A percentile compares a stretch with the other conserved stretches of the same genome.
Evolutionary conservation across 37 sponge, comb jelly and placozoan species (phyloP).

Genomic region (Chondrilla cf. caribensis): DNA sequence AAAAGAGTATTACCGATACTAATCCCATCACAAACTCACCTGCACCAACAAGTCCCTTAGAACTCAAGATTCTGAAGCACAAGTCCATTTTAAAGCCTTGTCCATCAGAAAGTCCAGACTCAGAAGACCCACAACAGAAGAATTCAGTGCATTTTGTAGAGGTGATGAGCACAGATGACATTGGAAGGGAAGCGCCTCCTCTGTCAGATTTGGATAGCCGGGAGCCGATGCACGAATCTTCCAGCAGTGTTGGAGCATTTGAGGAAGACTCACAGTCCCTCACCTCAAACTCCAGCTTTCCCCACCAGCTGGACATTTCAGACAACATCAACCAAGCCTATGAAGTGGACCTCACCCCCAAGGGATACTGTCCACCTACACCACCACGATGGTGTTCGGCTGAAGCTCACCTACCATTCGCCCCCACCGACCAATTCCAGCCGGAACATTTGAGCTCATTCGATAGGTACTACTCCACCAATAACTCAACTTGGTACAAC

Average conservation of each 20-base stretch:
- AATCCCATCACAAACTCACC: background rate
- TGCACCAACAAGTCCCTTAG: background rate
- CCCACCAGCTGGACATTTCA: too few relatives aligned
- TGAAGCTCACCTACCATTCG: background rate
- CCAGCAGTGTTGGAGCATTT: background rate
- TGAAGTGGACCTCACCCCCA: background rate
- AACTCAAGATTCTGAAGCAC: background rate
- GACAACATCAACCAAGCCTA: background rate
- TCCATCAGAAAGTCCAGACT: background rate
- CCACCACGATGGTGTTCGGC: background rate
- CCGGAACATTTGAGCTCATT: too few relatives aligned
- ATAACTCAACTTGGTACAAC: too few relatives aligned
- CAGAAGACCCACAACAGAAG: background rate
- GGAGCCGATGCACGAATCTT: background rate
- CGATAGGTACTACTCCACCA: background rate
- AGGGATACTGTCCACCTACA: background rate
- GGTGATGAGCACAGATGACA: background rate
- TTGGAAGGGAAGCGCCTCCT: background rate
- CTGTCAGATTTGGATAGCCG: background rate
- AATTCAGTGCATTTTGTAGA: conserved; percentile 22
- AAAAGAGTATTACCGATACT: background rate
- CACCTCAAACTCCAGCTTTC: too few relatives aligned
- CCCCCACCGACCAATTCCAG: background rate
- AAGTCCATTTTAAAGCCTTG: conserved; percentile 14
- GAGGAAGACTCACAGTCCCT: background rate